Conservation (phyloP, 2,888 invertebrate species). For the Tachina fera region DNA sequence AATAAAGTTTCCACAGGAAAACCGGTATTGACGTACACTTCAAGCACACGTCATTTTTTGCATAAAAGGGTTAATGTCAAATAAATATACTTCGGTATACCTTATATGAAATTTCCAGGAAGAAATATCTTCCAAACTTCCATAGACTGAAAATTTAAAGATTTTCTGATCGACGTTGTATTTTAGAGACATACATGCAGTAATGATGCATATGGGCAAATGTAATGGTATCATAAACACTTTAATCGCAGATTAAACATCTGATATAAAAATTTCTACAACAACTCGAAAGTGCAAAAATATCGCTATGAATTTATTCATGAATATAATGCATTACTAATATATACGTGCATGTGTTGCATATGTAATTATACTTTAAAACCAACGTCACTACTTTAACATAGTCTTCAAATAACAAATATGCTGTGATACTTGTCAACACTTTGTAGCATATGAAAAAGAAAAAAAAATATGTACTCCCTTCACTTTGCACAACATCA, state of each 20-base stretch:
- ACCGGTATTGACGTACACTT: too few species aligned
- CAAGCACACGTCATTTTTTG: too few species aligned
- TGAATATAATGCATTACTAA: neutral
- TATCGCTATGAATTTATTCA: slow-evolving; percentile 3
- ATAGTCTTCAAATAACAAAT: slow-evolving; percentile 64
- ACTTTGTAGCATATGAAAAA: slow-evolving; percentile 53
- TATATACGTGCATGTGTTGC: slow-evolving; percentile 4
- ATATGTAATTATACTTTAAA: slow-evolving; percentile 50
- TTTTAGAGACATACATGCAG: neutral
- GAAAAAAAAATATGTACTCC: slow-evolving; percentile 39
- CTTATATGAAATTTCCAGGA: too few species aligned
- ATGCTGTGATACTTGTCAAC: slow-evolving; percentile 64
- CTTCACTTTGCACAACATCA: slow-evolving; percentile 45
- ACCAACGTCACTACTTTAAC: slow-evolving; percentile 23
- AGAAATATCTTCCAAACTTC: too few species aligned
- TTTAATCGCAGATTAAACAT: slow-evolving; percentile 73
- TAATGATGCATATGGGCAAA: neutral
- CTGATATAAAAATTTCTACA: slow-evolving; percentile 66
- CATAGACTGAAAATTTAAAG: too few species aligned
- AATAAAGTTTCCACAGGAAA: too few species aligned
- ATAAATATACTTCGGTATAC: too few species aligned
- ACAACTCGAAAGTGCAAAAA: slow-evolving; percentile 3
- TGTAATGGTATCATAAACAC: slow-evolving; percentile 62
- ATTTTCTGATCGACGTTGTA: too few species aligned
- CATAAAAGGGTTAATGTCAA: too few species aligned